Percentiles rank a stretch among this genome's conserved stretches.
Conservation (phyloP, 2,888 invertebrate species). For the Sarcophaga subvicina region DNA sequence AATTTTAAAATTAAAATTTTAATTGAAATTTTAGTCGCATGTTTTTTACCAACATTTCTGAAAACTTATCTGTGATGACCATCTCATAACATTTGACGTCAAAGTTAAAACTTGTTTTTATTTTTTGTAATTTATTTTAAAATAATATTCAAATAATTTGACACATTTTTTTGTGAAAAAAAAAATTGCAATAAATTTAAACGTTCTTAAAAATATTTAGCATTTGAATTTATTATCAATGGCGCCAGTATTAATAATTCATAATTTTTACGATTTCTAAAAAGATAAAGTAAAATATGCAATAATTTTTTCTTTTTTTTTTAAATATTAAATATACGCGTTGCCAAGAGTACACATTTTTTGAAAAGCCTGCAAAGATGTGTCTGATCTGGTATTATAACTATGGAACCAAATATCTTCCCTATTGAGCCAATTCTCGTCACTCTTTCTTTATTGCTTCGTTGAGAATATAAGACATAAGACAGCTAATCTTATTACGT, state of each 20-base stretch:
- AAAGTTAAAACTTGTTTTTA: not conserved
- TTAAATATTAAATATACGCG: no score
- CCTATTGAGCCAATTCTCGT: no score
- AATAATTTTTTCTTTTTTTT: no score
- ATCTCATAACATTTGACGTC: not conserved
- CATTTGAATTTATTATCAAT: constrained; percentile 15
- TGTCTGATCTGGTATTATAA: not conserved
- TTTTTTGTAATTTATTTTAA: no score
- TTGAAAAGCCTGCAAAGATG: not conserved
- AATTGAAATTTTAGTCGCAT: no score
- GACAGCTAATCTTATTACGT: no score
- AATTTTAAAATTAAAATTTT: no score
- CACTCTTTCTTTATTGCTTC: no score
- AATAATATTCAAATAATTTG: not conserved
- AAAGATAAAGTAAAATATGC: no score
- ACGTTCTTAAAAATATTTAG: not conserved
- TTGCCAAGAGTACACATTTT: no score
- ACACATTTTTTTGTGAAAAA: constrained; percentile 1
- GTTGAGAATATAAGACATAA: no score
- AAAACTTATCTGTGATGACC: not conserved
- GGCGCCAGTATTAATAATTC: not conserved
- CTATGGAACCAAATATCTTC: no score
- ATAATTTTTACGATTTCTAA: not conserved
- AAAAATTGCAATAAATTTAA: not conserved
- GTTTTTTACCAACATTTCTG: not conserved